These are phyloP conservation scores for Athetis lepigone DNA, from an alignment of 2,888 invertebrate genomes.

Conservation along the genomic window DNA sequence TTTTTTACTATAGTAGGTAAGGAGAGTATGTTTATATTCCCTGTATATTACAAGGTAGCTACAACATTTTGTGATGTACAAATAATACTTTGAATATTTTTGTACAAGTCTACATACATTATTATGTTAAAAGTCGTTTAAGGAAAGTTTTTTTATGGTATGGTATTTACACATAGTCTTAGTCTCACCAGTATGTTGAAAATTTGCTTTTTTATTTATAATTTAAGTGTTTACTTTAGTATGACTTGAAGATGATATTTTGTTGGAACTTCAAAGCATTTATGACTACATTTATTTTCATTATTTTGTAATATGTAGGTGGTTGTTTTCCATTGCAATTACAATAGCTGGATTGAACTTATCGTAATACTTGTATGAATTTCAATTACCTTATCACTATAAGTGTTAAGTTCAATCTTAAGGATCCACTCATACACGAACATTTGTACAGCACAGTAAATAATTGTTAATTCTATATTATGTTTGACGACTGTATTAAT, in stretches of 20 bases:
- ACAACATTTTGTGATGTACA: constrained; percentile 27
- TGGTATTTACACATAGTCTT: constrained; percentile 24
- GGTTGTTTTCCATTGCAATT: constrained; percentile 5
- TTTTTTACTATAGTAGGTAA: constrained; percentile 13
- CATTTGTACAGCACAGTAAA: constrained; percentile 3
- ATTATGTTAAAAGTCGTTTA: constrained; percentile 23
- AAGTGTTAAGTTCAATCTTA: constrained; percentile 1
- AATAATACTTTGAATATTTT: constrained; percentile 35
- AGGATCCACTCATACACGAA: constrained; percentile 7
- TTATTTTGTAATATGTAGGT: constrained; percentile 6
- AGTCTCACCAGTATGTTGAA: constrained; percentile 2
- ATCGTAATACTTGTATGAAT: constrained; percentile 12
- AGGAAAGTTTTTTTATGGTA: constrained; percentile 15
- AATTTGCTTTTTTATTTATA: constrained; percentile 4
- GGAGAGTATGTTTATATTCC: background rate
- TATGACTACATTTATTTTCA: constrained; percentile 18
- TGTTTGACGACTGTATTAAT: constrained; percentile 7
- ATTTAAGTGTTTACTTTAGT: constrained; percentile 12
- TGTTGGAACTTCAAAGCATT: constrained; percentile 17
- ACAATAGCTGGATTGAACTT: constrained; percentile 17
- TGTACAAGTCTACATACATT: constrained; percentile 21
- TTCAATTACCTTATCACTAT: constrained; percentile 15
- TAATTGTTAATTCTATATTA: constrained; percentile 5
- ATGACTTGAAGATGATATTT: constrained; percentile 23
- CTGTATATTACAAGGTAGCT: constrained; percentile 32